These are phyloP conservation scores for Matsumurasca onukii DNA, from an alignment of 1,140 invertebrate genomes.

Conservation along the genomic window DNA sequence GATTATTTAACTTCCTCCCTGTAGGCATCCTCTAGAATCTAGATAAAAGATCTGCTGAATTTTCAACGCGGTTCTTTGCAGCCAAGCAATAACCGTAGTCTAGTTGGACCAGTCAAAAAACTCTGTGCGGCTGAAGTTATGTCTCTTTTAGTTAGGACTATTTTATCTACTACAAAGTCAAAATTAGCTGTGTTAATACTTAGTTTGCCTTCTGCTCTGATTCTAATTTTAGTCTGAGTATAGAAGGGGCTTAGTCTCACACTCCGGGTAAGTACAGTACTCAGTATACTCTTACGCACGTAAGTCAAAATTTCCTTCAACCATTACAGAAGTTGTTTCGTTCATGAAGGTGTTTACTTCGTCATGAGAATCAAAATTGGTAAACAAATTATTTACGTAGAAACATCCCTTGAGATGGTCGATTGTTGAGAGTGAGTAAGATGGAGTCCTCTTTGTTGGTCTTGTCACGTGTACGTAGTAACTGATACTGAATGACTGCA, in stretches of 20 bases:
- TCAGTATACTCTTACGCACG: neutral
- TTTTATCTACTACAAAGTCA: no score
- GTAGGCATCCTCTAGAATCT: no score
- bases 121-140: no score
- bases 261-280: no score
- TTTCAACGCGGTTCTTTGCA: no score
- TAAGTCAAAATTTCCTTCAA: constrained; percentile 2
- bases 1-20: no score
- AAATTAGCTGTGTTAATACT: no score
- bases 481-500: neutral
- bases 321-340: neutral
- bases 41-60: no score
- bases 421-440: neutral
- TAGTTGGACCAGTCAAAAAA: no score
- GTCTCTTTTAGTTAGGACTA: no score
- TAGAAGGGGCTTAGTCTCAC: neutral
- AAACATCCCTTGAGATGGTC: neutral
- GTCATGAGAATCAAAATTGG: neutral
- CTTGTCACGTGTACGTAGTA: neutral
- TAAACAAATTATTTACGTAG: neutral
- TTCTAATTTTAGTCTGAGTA: constrained; percentile 1
- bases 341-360: neutral
- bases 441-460: neutral
- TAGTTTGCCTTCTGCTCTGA: no score
- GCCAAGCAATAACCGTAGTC: no score